phyloP scores from a whole-genome alignment of 2,888 invertebrate genomes.

The Drosophila fulvimacula region DNA sequence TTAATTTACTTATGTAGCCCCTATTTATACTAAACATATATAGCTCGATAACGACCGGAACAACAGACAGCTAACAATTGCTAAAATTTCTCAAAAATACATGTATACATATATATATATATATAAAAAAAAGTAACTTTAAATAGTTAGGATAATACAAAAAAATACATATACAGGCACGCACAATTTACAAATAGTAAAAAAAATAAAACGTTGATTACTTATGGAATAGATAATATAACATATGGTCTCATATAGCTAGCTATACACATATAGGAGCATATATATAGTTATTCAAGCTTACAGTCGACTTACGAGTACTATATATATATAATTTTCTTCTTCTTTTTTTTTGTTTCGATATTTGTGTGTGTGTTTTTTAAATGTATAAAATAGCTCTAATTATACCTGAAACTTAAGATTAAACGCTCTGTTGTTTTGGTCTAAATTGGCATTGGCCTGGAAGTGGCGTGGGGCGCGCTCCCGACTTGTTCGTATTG shows the following conservation, averaged over 20 bases:
- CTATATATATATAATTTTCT: background rate
- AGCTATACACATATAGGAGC: slow-evolving; percentile 27
- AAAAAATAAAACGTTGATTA: slow-evolving; percentile 6
- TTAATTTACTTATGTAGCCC: slow-evolving; percentile 20
- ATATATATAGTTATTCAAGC: slow-evolving; percentile 16
- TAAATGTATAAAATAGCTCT: slow-evolving; percentile 28
- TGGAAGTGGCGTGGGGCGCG: slow-evolving; percentile 48
- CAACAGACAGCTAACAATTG: slow-evolving; percentile 14
- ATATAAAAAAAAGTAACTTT: slow-evolving; percentile 4
- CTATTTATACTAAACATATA: slow-evolving; percentile 22
- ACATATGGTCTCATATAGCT: slow-evolving; percentile 14
- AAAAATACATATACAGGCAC: slow-evolving; percentile 41
- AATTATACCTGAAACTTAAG: slow-evolving; percentile 68
- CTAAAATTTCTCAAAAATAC: slow-evolving; percentile 4
- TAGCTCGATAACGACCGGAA: slow-evolving; percentile 1
- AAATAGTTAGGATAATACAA: slow-evolving; percentile 33
- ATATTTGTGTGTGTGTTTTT: background rate
- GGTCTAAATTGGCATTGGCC: slow-evolving; percentile 68
- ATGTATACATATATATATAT: slow-evolving; percentile 20
- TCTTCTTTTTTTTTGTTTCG: background rate
- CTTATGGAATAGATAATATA: slow-evolving; percentile 19
- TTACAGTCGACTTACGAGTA: slow-evolving; percentile 7
- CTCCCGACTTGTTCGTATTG: slow-evolving; percentile 40
- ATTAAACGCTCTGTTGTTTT: slow-evolving; percentile 70
- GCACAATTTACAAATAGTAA: slow-evolving; percentile 33